A percentile compares a stretch with the other conserved stretches of the same genome.
Evolutionary conservation across 2,888 invertebrate genomes (phyloP).

Genomic region (Tachystola acroxantha): DNA sequence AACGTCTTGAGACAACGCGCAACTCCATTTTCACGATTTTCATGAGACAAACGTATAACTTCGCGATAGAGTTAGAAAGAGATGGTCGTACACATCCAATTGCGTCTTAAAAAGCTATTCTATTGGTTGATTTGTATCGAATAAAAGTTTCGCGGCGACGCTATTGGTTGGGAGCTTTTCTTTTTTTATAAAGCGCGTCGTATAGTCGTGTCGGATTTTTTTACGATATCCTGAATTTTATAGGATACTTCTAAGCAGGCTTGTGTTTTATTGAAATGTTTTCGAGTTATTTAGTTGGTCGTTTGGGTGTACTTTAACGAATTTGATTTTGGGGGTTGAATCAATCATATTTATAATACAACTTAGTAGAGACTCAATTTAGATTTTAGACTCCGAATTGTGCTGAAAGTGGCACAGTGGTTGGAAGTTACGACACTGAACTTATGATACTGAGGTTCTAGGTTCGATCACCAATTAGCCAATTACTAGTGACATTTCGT

Average conservation of each 20-base stretch:
- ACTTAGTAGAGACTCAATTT: no score
- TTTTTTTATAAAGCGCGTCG: slow-evolving; percentile 21
- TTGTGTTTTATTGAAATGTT: slow-evolving; percentile 34
- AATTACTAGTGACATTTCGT: no score
- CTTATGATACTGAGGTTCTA: no score
- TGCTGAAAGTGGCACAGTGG: no score
- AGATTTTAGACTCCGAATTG: no score
- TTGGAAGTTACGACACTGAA: no score
- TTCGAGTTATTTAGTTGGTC: slow-evolving; percentile 32
- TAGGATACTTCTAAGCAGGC: slow-evolving; percentile 48
- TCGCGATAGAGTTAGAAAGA: slow-evolving; percentile 34
- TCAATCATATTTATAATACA: no score
- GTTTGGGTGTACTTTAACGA: no score
- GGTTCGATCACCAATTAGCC: no score
- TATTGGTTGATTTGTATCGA: slow-evolving; percentile 52
- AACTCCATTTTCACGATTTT: background rate
- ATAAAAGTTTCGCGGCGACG: slow-evolving; percentile 37
- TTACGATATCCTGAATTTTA: slow-evolving; percentile 57
- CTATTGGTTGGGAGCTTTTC: slow-evolving; percentile 38
- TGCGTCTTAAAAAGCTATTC: slow-evolving; percentile 45
- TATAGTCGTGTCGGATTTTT: slow-evolving; percentile 22
- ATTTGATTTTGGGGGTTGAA: no score
- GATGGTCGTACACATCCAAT: slow-evolving; percentile 34
- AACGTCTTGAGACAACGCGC: slow-evolving; percentile 23
- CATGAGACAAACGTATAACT: slow-evolving; percentile 19